A percentile compares a stretch with the other conserved stretches of the same genome.
phyloP scores from a whole-genome alignment of 2,888 invertebrate species.

The Thymelicus lineola region DNA sequence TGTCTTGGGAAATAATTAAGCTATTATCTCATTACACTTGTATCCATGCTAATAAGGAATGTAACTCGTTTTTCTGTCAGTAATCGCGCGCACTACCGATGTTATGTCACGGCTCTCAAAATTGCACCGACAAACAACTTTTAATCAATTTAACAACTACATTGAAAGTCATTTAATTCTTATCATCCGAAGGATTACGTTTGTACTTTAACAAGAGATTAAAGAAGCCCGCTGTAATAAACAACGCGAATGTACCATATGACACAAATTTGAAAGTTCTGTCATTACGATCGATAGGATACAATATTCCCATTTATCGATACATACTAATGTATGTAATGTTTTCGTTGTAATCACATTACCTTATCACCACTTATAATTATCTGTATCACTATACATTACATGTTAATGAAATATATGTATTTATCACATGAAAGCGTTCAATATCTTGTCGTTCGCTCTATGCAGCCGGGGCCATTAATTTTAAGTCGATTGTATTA shows the following conservation, averaged over 20 bases:
- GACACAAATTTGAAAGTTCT: slow-evolving; percentile 19
- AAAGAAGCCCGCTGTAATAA: slow-evolving; percentile 26
- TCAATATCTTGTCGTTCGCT: slow-evolving; percentile 36
- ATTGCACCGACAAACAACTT: slow-evolving; percentile 13
- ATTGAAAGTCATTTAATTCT: neutral
- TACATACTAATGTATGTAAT: slow-evolving; percentile 21
- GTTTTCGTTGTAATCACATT: slow-evolving; percentile 35
- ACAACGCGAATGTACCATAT: neutral
- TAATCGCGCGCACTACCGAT: slow-evolving; percentile 30
- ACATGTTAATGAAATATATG: slow-evolving; percentile 42
- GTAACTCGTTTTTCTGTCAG: slow-evolving; percentile 43
- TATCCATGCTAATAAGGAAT: slow-evolving; percentile 60
- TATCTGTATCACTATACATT: slow-evolving; percentile 35
- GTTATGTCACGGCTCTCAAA: slow-evolving; percentile 28
- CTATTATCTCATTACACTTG: slow-evolving; percentile 60
- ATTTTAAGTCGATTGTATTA: slow-evolving; percentile 38
- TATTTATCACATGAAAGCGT: slow-evolving; percentile 40
- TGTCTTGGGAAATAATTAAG: slow-evolving; percentile 60
- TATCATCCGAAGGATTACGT: slow-evolving; percentile 14
- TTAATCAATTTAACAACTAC: slow-evolving; percentile 21
- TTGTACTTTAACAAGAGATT: slow-evolving; percentile 15
- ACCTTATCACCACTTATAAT: slow-evolving; percentile 36
- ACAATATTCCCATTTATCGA: slow-evolving; percentile 20
- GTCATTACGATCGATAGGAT: slow-evolving; percentile 18
- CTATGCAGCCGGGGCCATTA: slow-evolving; percentile 33